Conservation (phyloP, 2,888 invertebrate species). For the Deladenus siricidicola region DNA sequence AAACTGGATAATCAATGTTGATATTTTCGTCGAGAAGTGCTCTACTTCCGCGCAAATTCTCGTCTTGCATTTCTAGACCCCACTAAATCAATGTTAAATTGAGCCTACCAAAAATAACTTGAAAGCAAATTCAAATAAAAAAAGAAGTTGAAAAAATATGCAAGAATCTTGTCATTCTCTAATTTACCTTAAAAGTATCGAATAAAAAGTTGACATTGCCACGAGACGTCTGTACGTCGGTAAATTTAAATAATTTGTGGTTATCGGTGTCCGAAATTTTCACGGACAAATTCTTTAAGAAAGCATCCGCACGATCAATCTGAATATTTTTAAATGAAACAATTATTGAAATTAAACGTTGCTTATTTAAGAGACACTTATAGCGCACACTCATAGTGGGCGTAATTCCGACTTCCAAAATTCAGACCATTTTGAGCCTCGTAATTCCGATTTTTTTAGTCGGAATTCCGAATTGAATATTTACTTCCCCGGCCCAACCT, state of each 20-base stretch:
- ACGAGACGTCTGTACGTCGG: conserved; percentile 12
- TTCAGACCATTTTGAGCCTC: too few species aligned
- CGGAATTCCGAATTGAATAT: too few species aligned
- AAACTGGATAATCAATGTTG: conserved; percentile 34
- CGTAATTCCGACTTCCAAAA: too few species aligned
- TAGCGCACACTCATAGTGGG: too few species aligned
- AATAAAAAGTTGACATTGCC: conserved; percentile 29
- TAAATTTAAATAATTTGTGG: conserved; percentile 14
- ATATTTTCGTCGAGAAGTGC: conserved; percentile 15
- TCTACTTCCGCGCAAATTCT: conserved; percentile 9
- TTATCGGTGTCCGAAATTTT: background rate
- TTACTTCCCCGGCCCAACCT: too few species aligned
- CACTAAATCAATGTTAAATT: too few species aligned
- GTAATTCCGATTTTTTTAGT: too few species aligned
- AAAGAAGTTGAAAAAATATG: background rate
- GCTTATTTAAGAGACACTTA: too few species aligned
- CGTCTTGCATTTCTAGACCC: conserved; percentile 20
- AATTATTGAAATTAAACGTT: background rate
- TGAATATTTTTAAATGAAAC: conserved; percentile 13
- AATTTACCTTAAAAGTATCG: conserved; percentile 29
- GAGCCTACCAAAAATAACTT: conserved; percentile 1
- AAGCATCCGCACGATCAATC: conserved; percentile 36
- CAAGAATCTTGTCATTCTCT: background rate
- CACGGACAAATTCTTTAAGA: conserved; percentile 24
- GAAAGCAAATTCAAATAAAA: conserved; percentile 12